These are phyloP conservation scores for Oreochromis tanganicae DNA, from an alignment of 2,113 vertebrate genomes.

Conservation along the genomic window DNA sequence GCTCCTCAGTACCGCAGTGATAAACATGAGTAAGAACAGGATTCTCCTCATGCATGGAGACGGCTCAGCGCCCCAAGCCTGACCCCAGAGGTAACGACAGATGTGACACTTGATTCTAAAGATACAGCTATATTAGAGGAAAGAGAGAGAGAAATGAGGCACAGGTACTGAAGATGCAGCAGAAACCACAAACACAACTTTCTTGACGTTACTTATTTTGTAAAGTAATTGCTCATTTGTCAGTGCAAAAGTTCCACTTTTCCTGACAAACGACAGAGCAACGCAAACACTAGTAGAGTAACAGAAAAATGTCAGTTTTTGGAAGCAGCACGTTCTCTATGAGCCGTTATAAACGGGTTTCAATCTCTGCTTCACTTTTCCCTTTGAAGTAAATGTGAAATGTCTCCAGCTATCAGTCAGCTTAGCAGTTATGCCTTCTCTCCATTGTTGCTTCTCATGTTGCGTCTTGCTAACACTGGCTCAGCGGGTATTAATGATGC, in stretches of 20 bases:
- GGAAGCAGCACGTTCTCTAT: rapidly evolving
- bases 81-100: constrained; percentile 17
- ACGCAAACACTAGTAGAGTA: background rate
- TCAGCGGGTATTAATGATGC: background rate
- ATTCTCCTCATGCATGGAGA: constrained; percentile 41
- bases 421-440: background rate
- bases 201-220: background rate
- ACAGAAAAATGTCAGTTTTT: background rate
- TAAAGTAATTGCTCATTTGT: background rate
- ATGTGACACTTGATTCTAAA: background rate
- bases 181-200: background rate
- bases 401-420: background rate
- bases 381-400: background rate
- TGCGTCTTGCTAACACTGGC: background rate
- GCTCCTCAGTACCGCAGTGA: constrained; percentile 25
- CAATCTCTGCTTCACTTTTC: background rate
- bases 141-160: background rate
- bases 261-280: background rate
- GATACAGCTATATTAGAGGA: background rate
- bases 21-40: constrained; percentile 22
- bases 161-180: background rate
- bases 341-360: background rate
- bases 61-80: background rate
- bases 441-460: background rate
- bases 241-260: background rate